These are phyloP conservation scores for Helicolenus hilgendorfi DNA, from an alignment of 2,797 vertebrate species.

Conservation along the genomic window DNA sequence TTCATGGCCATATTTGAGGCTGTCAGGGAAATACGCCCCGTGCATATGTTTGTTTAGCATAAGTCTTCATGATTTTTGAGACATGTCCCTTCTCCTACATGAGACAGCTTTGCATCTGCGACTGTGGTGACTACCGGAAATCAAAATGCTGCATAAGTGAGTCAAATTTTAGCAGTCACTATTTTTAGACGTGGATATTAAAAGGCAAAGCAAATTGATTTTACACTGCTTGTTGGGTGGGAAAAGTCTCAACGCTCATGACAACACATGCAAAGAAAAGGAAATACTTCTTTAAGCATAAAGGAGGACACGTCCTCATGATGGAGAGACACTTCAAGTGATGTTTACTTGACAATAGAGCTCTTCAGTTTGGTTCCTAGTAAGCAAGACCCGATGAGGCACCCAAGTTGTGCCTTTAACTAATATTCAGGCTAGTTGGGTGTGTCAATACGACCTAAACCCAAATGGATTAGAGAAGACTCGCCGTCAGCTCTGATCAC, in stretches of 20 bases:
- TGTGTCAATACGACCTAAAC: not conserved
- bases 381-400: not conserved
- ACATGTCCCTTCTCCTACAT: not conserved
- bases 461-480: not conserved
- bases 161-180: not conserved
- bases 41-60: not conserved
- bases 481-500: not conserved
- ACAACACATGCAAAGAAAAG: not conserved
- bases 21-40: not conserved
- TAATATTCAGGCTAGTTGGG: too few species aligned
- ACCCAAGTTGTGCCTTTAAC: not conserved
- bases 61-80: not conserved
- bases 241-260: not conserved
- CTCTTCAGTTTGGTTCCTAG: not conserved
- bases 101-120: not conserved
- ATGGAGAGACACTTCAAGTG: not conserved
- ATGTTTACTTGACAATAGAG: not conserved
- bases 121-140: not conserved
- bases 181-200: not conserved
- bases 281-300: rapidly evolving
- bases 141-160: not conserved
- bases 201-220: not conserved
- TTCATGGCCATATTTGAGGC: not conserved
- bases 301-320: not conserved
- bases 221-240: not conserved